A percentile compares a stretch with the other conserved stretches of the same genome.
phyloP scores from a whole-genome alignment of 2,797 vertebrate species.

The Anableps anableps region DNA sequence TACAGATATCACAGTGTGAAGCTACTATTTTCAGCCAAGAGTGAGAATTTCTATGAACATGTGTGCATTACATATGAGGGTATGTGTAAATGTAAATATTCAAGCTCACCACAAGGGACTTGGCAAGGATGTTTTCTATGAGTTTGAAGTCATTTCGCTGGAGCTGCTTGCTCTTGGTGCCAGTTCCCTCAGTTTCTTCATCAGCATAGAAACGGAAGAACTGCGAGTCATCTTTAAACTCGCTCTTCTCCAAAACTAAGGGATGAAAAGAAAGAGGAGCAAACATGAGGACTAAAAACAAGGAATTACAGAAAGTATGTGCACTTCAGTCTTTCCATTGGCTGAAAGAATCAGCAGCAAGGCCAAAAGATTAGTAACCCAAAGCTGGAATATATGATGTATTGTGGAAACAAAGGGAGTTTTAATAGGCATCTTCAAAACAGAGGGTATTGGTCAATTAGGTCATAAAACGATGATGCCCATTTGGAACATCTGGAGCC shows the following conservation, averaged over 20 bases:
- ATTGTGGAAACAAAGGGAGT: slow-evolving; percentile 24
- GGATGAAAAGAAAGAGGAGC: slow-evolving; percentile 14
- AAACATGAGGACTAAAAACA: slow-evolving; percentile 18
- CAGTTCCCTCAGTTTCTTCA: slow-evolving; percentile 95
- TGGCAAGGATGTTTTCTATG: slow-evolving; percentile 95
- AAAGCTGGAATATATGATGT: slow-evolving; percentile 1
- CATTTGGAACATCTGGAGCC: slow-evolving; percentile 63
- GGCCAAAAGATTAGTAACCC: background rate
- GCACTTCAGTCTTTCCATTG: background rate
- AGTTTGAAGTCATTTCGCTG: slow-evolving; percentile 94
- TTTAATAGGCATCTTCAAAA: slow-evolving; percentile 41
- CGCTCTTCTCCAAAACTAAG: slow-evolving; percentile 96
- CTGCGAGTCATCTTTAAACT: slow-evolving; percentile 98
- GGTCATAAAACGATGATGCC: slow-evolving; percentile 50
- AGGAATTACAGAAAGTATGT: background rate
- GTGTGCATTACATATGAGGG: background rate
- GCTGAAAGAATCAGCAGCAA: background rate
- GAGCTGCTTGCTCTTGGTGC: slow-evolving; percentile 93
- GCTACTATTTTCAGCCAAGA: background rate
- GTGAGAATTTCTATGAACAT: background rate
- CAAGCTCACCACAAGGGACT: slow-evolving; percentile 91
- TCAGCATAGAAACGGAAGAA: slow-evolving; percentile 98
- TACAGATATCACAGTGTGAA: background rate
- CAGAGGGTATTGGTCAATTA: slow-evolving; percentile 51
- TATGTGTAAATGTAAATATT: background rate